Evolutionary conservation across 2,797 vertebrate species (phyloP).

Genomic region (Hippopotamyrus pictus): DNA sequence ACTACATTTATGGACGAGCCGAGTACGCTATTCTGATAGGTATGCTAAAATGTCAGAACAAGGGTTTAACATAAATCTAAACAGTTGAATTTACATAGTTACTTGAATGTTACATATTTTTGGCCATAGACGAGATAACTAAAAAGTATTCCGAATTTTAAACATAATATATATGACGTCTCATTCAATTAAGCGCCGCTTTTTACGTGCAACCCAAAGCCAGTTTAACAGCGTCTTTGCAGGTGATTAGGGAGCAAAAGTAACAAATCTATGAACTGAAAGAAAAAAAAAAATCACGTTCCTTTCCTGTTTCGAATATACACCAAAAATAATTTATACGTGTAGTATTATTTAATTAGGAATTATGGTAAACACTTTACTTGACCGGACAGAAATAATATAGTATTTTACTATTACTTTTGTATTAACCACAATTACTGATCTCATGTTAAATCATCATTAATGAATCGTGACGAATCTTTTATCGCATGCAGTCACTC

Average conservation of each 20-base stretch:
- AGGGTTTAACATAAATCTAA: background rate
- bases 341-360: background rate
- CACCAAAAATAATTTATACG: background rate
- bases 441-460: background rate
- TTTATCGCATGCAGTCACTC: background rate
- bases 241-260: background rate
- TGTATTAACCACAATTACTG: background rate
- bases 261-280: background rate
- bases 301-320: background rate
- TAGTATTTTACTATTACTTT: background rate
- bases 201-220: too few species aligned
- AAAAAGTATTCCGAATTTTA: too few species aligned
- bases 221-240: too few species aligned
- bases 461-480: background rate
- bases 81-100: background rate
- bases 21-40: background rate
- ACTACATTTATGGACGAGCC: too few species aligned
- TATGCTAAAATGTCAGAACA: background rate
- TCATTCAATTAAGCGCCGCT: too few species aligned
- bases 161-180: too few species aligned
- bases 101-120: too few species aligned
- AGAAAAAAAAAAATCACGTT: background rate
- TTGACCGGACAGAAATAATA: background rate
- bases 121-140: too few species aligned
- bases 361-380: background rate